Conservation (phyloP, 2,797 vertebrate genomes). For the Chiroxiphia lanceolata region DNA sequence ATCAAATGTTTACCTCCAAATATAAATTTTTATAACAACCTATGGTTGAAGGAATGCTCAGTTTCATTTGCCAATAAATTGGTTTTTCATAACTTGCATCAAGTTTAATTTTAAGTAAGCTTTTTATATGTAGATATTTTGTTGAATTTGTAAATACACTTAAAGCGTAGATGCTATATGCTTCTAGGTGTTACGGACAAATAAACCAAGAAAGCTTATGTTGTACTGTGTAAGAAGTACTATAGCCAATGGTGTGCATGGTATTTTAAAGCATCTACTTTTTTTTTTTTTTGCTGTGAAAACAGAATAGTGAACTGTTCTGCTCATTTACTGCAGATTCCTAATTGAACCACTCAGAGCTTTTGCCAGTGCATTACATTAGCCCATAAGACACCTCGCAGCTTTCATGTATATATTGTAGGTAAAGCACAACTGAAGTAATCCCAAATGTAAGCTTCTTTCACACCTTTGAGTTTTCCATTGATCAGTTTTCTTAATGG, state of each 20-base stretch:
- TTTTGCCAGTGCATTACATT: conserved; percentile 33
- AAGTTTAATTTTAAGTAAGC: conserved; percentile 95
- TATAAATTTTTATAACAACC: conserved; percentile 81
- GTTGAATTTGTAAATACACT: conserved; percentile 96
- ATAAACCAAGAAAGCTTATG: conserved; percentile 73
- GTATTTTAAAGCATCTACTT: conserved; percentile 82
- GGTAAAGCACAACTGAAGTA: conserved; percentile 67
- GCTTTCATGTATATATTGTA: conserved; percentile 39
- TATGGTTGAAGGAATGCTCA: conserved; percentile 85
- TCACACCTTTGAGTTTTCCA: conserved; percentile 52
- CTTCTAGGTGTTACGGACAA: conserved; percentile 76
- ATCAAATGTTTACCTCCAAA: conserved; percentile 77
- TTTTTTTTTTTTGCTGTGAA: conserved; percentile 82
- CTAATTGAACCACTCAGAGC: conserved; percentile 31
- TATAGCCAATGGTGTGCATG: conserved; percentile 80
- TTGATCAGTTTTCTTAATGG: conserved; percentile 40
- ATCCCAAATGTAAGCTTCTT: conserved; percentile 15
- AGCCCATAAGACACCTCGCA: background rate
- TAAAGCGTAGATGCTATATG: conserved; percentile 83
- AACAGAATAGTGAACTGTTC: conserved; percentile 73
- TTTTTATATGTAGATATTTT: conserved; percentile 93
- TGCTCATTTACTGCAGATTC: conserved; percentile 49
- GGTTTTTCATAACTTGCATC: conserved; percentile 99
- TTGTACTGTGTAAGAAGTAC: conserved; percentile 83
- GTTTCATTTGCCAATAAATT: conserved; percentile 89